These are phyloP conservation scores for Bufotes viridis DNA, from an alignment of 2,797 vertebrate genomes.

Conservation along the genomic window DNA sequence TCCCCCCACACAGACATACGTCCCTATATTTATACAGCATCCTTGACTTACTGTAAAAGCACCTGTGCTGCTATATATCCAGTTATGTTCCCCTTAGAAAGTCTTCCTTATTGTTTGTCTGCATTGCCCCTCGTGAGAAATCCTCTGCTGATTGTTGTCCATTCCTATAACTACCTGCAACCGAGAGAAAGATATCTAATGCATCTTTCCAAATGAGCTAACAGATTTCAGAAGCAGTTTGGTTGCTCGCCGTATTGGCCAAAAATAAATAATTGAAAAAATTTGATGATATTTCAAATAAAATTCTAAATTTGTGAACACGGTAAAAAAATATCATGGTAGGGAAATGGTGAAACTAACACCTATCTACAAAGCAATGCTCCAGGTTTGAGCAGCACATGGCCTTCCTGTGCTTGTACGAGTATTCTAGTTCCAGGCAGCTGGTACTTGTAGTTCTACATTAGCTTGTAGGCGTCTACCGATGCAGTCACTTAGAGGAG, in stretches of 20 bases:
- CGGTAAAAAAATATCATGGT: neutral
- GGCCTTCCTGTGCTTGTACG: neutral
- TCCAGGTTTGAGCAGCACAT: too few species aligned
- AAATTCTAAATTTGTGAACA: neutral
- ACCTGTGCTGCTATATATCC: neutral
- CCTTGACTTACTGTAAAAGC: neutral
- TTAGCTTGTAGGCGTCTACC: neutral
- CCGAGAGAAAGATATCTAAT: neutral
- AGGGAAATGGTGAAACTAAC: neutral
- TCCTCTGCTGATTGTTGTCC: neutral
- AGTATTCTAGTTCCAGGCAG: neutral
- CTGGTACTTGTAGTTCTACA: constrained; percentile 11
- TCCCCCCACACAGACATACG: too few species aligned
- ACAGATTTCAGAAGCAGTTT: neutral
- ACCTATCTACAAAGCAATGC: neutral
- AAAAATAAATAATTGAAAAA: too few species aligned
- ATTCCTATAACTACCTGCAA: neutral
- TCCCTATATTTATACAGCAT: neutral
- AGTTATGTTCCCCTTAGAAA: neutral
- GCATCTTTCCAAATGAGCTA: neutral
- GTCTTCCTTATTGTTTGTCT: neutral
- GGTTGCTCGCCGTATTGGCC: neutral
- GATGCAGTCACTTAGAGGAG: neutral
- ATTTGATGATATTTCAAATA: neutral
- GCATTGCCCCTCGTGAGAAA: neutral